Conservation (phyloP, 2,797 vertebrate species). For the Chelon auratus region DNA sequence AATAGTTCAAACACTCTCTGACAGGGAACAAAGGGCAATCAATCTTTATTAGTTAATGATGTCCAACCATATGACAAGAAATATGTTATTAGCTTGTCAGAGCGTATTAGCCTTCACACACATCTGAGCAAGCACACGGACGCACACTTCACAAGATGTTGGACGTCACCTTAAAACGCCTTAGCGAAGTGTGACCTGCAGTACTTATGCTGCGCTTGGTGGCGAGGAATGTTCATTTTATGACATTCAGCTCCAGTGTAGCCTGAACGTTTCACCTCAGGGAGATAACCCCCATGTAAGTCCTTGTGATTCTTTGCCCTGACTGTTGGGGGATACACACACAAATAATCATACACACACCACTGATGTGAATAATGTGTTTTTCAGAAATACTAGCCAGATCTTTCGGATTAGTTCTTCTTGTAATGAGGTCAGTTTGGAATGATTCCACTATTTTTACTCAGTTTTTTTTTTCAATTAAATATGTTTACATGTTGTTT, state of each 20-base stretch:
- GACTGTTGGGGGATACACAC: constrained; percentile 11
- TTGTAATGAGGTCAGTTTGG: constrained; percentile 3
- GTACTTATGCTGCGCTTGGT: constrained; percentile 32
- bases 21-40: constrained; percentile 68
- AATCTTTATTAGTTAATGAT: constrained; percentile 76
- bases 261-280: constrained; percentile 31
- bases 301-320: constrained; percentile 18
- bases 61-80: constrained; percentile 69
- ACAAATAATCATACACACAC: constrained; percentile 4
- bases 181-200: constrained; percentile 53
- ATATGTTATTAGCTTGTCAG: constrained; percentile 73
- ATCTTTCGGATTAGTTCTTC: constrained; percentile 17
- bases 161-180: constrained; percentile 46
- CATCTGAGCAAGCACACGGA: constrained; percentile 15
- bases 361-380: background rate
- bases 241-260: constrained; percentile 48
- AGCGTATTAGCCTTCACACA: constrained; percentile 55
- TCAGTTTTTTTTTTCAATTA: constrained; percentile 12
- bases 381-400: constrained; percentile 1
- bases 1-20: constrained; percentile 55
- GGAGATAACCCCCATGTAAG: constrained; percentile 29
- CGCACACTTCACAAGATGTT: constrained; percentile 40
- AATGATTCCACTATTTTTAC: constrained; percentile 16
- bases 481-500: constrained; percentile 11
- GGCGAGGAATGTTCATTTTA: constrained; percentile 36